Conservation (phyloP, 2,888 invertebrate species). For the Stomorhina lunata region DNA sequence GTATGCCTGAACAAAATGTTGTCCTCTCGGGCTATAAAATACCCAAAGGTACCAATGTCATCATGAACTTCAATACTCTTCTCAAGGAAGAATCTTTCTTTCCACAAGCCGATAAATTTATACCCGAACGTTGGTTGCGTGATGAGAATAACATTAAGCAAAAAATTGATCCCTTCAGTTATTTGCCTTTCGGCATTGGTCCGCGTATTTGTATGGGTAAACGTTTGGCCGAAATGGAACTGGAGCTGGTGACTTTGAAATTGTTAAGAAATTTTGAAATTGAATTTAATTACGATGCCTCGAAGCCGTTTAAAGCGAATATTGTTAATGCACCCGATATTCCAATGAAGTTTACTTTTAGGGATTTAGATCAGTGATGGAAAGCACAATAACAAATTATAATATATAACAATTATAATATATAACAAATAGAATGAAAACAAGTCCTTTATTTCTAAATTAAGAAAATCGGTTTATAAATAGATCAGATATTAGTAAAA, state of each 20-base stretch:
- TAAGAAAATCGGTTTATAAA: too few species aligned
- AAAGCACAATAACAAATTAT: too few species aligned
- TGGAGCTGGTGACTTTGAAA: conserved; percentile 81
- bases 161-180: conserved; percentile 81
- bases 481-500: too few species aligned
- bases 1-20: conserved; percentile 81
- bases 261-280: conserved; percentile 73
- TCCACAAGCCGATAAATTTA: conserved; percentile 82
- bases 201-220: conserved; percentile 86
- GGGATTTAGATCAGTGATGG: too few species aligned
- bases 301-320: conserved; percentile 68
- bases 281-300: conserved; percentile 71
- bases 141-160: conserved; percentile 64
- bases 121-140: conserved; percentile 87
- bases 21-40: conserved; percentile 84
- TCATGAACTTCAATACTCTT: conserved; percentile 85
- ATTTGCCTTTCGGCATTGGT: conserved; percentile 86
- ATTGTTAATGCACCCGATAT: conserved; percentile 75
- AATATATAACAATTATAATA: too few species aligned
- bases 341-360: conserved; percentile 76
- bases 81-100: conserved; percentile 83
- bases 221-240: conserved; percentile 86
- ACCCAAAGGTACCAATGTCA: conserved; percentile 84
- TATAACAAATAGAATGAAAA: too few species aligned
- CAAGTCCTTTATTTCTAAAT: too few species aligned